These are phyloP conservation scores for Helogale parvula DNA, from an alignment of 2,113 vertebrate genomes.

Conservation along the genomic window DNA sequence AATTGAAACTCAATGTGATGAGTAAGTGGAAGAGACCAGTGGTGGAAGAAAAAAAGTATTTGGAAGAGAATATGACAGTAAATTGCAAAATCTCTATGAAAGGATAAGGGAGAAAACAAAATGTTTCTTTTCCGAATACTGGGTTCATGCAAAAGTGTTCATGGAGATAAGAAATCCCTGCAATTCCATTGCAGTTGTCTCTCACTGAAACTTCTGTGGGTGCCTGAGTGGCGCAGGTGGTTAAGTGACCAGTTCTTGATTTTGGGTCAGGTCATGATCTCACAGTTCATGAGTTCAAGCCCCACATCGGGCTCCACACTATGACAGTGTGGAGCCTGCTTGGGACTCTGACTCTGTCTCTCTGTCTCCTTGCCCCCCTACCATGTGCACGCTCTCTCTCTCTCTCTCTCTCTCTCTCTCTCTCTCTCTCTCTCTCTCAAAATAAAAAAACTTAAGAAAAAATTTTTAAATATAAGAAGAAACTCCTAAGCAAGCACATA, in stretches of 20 bases:
- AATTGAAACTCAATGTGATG: background rate
- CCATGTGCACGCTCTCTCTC: too few relatives aligned
- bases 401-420: too few relatives aligned
- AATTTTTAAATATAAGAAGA: background rate
- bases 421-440: too few relatives aligned
- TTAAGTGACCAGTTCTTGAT: too few relatives aligned
- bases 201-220: background rate
- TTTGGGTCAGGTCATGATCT: too few relatives aligned
- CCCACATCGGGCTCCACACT: too few relatives aligned
- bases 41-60: background rate
- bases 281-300: too few relatives aligned
- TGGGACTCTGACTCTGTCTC: too few relatives aligned
- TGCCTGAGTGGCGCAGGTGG: too few relatives aligned
- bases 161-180: background rate
- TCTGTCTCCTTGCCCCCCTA: too few relatives aligned
- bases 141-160: background rate
- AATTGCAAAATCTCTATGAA: background rate
- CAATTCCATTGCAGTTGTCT: background rate
- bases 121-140: background rate
- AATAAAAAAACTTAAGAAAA: too few relatives aligned
- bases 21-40: background rate
- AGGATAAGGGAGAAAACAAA: background rate
- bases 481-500: background rate
- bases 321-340: too few relatives aligned
- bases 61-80: background rate